Percentiles rank a stretch among this genome's conserved stretches.
Conservation (phyloP, 2,113 vertebrate species). For the Falco punctatus region DNA sequence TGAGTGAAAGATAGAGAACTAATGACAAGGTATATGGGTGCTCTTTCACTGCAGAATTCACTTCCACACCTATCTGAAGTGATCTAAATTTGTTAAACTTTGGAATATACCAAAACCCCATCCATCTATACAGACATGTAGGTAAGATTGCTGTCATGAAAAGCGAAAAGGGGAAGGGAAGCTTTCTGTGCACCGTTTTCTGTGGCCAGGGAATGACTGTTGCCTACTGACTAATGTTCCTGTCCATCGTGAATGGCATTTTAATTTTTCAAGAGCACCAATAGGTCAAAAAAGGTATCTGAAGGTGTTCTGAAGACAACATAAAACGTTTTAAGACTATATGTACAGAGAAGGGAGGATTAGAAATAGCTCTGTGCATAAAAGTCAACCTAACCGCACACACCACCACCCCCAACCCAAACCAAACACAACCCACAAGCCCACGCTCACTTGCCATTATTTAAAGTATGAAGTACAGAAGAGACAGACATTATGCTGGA, state of each 20-base stretch:
- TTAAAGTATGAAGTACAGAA: not conserved
- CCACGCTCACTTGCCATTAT: not conserved
- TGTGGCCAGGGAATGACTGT: not conserved
- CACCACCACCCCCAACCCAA: rapidly evolving
- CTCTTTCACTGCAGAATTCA: slow-evolving; percentile 32
- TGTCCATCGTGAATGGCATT: slow-evolving; percentile 48
- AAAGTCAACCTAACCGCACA: not conserved
- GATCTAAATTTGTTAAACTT: slow-evolving; percentile 54
- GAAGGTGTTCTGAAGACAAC: slow-evolving; percentile 46
- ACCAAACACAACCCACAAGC: not conserved
- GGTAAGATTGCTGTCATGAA: not conserved
- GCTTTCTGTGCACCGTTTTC: not conserved
- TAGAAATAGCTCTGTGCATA: not conserved
- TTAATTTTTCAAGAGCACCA: slow-evolving; percentile 61
- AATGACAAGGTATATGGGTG: slow-evolving; percentile 31
- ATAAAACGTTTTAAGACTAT: not conserved
- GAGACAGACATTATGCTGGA: not conserved
- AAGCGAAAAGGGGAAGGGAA: slow-evolving; percentile 15
- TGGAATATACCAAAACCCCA: not conserved
- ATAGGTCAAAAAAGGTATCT: slow-evolving; percentile 64
- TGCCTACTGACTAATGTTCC: slow-evolving; percentile 45
- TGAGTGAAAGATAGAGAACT: slow-evolving; percentile 14
- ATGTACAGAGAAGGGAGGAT: not conserved
- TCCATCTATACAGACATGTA: not conserved
- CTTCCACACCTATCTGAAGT: slow-evolving; percentile 34